Percentiles rank a stretch among this genome's conserved stretches.
Conservation (phyloP, 2,113 vertebrate species). For the Mystacornis crossleyi region DNA sequence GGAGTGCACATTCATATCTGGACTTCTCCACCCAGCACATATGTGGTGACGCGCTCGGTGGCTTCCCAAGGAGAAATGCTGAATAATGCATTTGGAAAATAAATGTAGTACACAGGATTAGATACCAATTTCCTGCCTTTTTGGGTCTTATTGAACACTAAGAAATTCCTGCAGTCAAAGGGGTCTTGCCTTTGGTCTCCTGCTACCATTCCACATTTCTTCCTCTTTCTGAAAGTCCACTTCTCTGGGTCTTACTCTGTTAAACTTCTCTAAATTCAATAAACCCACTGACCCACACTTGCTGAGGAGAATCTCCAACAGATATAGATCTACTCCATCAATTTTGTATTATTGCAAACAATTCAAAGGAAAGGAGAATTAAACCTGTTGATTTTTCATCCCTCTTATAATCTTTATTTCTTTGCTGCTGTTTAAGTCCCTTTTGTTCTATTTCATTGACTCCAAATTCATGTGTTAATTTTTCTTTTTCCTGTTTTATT, state of each 20-base stretch:
- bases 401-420: background rate
- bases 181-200: background rate
- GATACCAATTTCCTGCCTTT: background rate
- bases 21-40: background rate
- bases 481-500: background rate
- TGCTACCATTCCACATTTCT: background rate
- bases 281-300: background rate
- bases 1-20: background rate
- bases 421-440: background rate
- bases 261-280: background rate
- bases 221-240: background rate
- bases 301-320: background rate
- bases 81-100: background rate
- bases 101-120: background rate
- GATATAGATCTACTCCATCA: background rate
- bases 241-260: background rate
- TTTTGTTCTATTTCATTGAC: background rate
- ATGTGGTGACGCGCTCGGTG: rapidly evolving
- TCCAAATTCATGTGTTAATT: background rate
- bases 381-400: background rate
- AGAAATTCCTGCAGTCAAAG: background rate
- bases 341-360: background rate
- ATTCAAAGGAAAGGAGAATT: background rate
- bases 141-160: background rate
- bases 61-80: background rate